Conservation (phyloP, 1,140 invertebrate genomes). For the Euborellia annulipes region DNA sequence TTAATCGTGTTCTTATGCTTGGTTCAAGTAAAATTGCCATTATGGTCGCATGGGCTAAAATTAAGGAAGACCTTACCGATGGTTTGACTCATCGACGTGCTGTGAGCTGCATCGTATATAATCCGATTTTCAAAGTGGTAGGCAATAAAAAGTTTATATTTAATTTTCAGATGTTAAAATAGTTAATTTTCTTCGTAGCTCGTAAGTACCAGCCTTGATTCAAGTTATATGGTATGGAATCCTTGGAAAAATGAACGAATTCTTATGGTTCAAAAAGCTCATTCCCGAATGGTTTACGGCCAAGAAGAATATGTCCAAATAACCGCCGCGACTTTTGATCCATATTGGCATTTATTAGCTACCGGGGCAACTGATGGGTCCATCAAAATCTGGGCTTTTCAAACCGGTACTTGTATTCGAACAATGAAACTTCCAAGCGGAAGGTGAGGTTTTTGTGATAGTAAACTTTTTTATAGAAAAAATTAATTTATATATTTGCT, state of each 20-base stretch:
- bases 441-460: background rate
- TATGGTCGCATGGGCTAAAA: conserved; percentile 38
- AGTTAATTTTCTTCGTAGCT: conserved; percentile 22
- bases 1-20: conserved; percentile 43
- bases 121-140: conserved; percentile 46
- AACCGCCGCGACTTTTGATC: conserved; percentile 57
- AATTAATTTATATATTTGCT: background rate
- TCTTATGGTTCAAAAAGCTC: conserved; percentile 42
- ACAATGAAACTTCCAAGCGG: conserved; percentile 41
- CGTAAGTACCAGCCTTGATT: conserved; percentile 49
- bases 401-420: conserved; percentile 47
- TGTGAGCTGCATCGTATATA: conserved; percentile 47
- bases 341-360: conserved; percentile 44
- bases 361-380: conserved; percentile 51
- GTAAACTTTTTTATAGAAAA: background rate
- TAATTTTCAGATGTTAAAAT: conserved; percentile 6
- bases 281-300: conserved; percentile 39
- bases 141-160: conserved; percentile 1
- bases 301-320: conserved; percentile 48
- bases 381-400: conserved; percentile 61
- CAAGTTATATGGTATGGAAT: conserved; percentile 56
- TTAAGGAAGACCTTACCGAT: conserved; percentile 43
- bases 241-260: conserved; percentile 41
- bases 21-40: conserved; percentile 39
- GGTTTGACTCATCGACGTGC: conserved; percentile 41